These are phyloP conservation scores for Pseudachorutes palmiensis DNA, from an alignment of 1,140 invertebrate genomes.

Conservation along the genomic window DNA sequence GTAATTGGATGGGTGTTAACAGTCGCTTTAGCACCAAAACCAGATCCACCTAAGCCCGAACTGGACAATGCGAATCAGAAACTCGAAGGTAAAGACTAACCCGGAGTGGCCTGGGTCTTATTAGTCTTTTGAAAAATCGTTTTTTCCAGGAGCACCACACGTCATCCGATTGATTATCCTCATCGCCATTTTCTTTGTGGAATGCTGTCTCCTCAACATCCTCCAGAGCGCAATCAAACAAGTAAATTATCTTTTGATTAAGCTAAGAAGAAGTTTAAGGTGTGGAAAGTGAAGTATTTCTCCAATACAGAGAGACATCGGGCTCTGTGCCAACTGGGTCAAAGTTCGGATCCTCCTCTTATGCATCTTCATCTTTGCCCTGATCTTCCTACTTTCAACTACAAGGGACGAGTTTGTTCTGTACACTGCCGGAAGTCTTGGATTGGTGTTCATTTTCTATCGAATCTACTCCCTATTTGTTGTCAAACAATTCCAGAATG, in stretches of 20 bases:
- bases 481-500: constrained; percentile 9
- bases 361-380: constrained; percentile 8
- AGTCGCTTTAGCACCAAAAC: neutral
- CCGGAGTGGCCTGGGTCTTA: neutral
- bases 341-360: constrained; percentile 12
- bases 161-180: neutral
- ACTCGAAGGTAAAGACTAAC: neutral
- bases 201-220: neutral
- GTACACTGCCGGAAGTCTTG: neutral
- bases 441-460: constrained; percentile 3
- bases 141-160: neutral
- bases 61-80: neutral
- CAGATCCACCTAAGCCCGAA: neutral
- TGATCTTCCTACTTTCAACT: neutral
- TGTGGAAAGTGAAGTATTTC: no score
- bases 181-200: constrained; percentile 14
- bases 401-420: neutral
- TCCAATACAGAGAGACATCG: neutral
- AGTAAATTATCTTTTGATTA: neutral
- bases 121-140: neutral
- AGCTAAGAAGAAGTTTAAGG: neutral
- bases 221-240: constrained; percentile 2
- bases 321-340: constrained; percentile 16
- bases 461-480: constrained; percentile 6
- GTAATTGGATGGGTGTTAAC: neutral